Evolutionary conservation across 2,113 vertebrate species (phyloP).

Genomic region (Leucopsar rothschildi): DNA sequence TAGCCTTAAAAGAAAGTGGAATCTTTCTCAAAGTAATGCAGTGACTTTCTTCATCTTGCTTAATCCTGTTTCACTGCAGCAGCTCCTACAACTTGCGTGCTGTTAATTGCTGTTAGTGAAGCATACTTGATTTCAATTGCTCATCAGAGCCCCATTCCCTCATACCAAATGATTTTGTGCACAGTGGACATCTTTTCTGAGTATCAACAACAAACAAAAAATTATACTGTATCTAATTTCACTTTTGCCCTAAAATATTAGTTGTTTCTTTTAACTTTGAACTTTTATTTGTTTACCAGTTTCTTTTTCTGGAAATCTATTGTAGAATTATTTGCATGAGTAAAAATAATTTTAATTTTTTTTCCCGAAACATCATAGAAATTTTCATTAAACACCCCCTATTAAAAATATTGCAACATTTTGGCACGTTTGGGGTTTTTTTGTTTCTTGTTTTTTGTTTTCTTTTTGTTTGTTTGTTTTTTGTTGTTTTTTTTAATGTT

Average conservation of each 20-base stretch:
- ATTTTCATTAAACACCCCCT: background rate
- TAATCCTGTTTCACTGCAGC: background rate
- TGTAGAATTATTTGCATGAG: background rate
- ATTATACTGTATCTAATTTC: background rate
- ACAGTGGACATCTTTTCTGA: background rate
- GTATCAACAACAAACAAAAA: background rate
- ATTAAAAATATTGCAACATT: background rate
- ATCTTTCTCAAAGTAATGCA: background rate
- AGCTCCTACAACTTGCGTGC: background rate
- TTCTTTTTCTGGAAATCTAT: background rate
- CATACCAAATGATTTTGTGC: background rate
- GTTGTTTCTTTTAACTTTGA: background rate
- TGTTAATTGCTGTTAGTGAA: constrained; percentile 10
- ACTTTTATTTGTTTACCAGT: background rate
- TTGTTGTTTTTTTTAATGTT: background rate
- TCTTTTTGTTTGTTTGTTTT: no score
- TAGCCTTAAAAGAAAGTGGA: background rate
- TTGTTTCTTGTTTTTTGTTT: background rate
- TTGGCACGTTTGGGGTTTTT: background rate
- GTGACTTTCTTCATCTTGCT: background rate
- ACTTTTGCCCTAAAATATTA: background rate
- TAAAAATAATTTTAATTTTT: background rate
- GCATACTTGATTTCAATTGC: background rate
- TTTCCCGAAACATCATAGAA: background rate
- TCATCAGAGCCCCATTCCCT: background rate